These are phyloP conservation scores for Aldabrachelys gigantea DNA, from an alignment of 2,113 vertebrate species.

Conservation along the genomic window DNA sequence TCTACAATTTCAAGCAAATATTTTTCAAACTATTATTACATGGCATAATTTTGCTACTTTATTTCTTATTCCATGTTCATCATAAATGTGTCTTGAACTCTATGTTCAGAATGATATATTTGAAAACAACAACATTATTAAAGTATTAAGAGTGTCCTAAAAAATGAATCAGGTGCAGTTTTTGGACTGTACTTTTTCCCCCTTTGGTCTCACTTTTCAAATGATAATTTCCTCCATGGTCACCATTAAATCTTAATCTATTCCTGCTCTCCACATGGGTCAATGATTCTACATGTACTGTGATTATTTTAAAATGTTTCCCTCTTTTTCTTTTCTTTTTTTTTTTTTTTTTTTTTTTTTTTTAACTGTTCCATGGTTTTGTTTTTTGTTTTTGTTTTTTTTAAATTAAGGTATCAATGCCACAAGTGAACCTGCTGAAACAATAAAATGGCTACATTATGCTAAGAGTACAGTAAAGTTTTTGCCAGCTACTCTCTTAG, in stretches of 20 bases:
- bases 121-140: neutral
- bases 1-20: neutral
- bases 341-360: too few relatives aligned
- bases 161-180: conserved; percentile 62
- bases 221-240: conserved; percentile 80
- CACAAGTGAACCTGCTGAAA: neutral
- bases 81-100: neutral
- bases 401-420: neutral
- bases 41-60: neutral
- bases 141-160: conserved; percentile 24
- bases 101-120: neutral
- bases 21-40: neutral
- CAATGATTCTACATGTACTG: conserved; percentile 84
- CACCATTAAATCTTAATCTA: conserved; percentile 86
- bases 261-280: conserved; percentile 82
- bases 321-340: neutral
- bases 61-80: neutral
- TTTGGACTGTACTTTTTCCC: conserved; percentile 74
- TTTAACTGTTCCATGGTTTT: neutral
- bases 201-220: conserved; percentile 77
- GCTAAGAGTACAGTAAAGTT: conserved; percentile 23
- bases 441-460: neutral
- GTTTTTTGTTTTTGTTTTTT: neutral
- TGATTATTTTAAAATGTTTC: conserved; percentile 86
- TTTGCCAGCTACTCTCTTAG: conserved; percentile 22